Evolutionary conservation across 2,888 invertebrate species (phyloP), one percentile per base, ranked within the genome.

Genomic region (Phengaris alcon): DNA sequence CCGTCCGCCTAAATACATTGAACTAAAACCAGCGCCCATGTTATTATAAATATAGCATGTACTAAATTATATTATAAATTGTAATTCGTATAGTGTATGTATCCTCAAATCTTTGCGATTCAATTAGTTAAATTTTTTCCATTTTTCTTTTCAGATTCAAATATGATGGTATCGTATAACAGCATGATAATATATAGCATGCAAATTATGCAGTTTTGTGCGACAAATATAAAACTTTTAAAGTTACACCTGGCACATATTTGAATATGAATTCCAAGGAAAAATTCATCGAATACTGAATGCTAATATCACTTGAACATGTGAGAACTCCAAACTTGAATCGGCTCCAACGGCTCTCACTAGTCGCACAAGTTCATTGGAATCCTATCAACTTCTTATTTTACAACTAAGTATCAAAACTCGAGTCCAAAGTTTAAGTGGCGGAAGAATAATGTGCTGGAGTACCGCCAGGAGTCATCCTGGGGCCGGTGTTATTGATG

Each of bases 1-100:
- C 80, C 81, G 75, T 77, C 82, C 81, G 85, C 84, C 88, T 88
- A 87, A 88, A 88, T 87, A 87, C 84, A 83, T 82, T 85, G 84
- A 77, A 78, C 78, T 74, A 76, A 74, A 74, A 68, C 74, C 75
- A 75, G 74, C 75, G 75, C 68, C 75, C 74, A 72, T 75, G 69
- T 52, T 77, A 57, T 76, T 75, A 64, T 70, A 74, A 75, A 74
- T 75, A 68, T 76, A 74, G 76, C 76, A 76, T 75, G 73, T 75
- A 74, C 12, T 64, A 57, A 59, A 74, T 72, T 76, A 77, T 64
- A 3, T 6, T 12, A 76, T 78, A 77, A 76, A 78, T 78, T 77
- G 10, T 77, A 51, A 75, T 76, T 72, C 68, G 68, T 74, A 46
- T 2, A 22, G 22, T 22, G 22, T 22, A 1, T 22, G 12, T 2